phyloP scores from a whole-genome alignment of 2,113 vertebrate genomes.

The Hippocampus barbouri region DNA sequence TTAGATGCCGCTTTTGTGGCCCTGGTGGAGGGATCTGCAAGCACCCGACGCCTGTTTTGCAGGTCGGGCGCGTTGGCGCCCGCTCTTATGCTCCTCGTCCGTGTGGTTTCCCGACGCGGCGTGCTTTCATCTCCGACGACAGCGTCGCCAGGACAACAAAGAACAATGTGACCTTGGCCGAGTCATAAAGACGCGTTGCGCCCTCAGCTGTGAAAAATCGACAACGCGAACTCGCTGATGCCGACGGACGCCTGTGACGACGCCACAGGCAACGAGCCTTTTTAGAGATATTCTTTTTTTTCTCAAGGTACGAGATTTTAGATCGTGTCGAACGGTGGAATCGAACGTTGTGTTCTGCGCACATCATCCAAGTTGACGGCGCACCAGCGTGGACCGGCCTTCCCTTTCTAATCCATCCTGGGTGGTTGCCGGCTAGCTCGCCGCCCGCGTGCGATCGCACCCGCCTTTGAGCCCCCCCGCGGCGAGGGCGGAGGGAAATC shows the following conservation, averaged over 20 bases:
- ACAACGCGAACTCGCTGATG: background rate
- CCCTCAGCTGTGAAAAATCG: background rate
- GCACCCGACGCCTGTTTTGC: no score
- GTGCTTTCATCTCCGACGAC: background rate
- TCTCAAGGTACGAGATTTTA: no score
- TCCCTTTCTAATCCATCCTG: slow-evolving; percentile 33
- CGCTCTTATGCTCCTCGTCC: background rate
- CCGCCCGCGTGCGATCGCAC: slow-evolving; percentile 47
- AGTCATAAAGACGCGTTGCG: background rate
- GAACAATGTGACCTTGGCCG: background rate
- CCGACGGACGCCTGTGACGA: background rate
- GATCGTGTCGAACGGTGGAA: no score
- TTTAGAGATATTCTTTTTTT: no score
- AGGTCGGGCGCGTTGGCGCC: no score
- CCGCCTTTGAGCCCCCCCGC: slow-evolving; percentile 38
- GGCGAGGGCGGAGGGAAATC: slow-evolving; percentile 55
- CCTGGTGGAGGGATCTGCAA: no score
- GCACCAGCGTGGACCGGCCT: slow-evolving; percentile 24
- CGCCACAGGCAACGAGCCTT: no score
- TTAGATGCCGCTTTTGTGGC: no score
- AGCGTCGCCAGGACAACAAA: background rate
- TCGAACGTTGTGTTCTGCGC: no score
- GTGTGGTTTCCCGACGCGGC: background rate
- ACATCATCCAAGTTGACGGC: background rate
- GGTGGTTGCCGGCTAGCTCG: background rate